phyloP scores from a whole-genome alignment of 2,888 invertebrate genomes.

The Trimorus sp. region DNA sequence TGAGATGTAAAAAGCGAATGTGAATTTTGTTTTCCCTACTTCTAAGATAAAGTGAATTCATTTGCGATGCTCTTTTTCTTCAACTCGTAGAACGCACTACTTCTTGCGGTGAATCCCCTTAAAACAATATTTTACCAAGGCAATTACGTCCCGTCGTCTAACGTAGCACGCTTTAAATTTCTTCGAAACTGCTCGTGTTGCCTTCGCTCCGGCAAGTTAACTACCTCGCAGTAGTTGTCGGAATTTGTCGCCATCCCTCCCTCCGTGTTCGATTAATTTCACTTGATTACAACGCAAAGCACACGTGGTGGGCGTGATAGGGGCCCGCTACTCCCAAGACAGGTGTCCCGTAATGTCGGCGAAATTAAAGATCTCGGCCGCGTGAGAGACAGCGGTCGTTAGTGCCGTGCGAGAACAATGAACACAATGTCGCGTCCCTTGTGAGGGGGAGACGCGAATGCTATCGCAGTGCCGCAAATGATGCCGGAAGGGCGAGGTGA shows the following conservation, averaged over 20 bases:
- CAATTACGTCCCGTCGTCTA: neutral
- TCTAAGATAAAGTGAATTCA: no score
- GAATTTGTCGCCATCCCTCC: neutral
- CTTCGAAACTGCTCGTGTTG: neutral
- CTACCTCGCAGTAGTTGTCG: neutral
- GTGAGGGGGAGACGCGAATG: slow-evolving; percentile 70
- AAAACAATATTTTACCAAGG: slow-evolving; percentile 36
- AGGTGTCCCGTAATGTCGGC: slow-evolving; percentile 71
- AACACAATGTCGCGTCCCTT: slow-evolving; percentile 72
- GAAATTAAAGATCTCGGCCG: slow-evolving; percentile 75
- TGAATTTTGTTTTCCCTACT: no score
- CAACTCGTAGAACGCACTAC: no score
- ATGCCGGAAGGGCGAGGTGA: slow-evolving; percentile 70
- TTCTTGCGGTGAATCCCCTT: neutral
- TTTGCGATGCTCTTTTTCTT: no score
- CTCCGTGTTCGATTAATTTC: neutral
- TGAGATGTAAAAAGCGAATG: no score
- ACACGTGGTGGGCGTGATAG: slow-evolving; percentile 14
- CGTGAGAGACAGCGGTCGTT: slow-evolving; percentile 71
- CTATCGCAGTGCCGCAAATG: slow-evolving; percentile 75
- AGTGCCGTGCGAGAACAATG: slow-evolving; percentile 73
- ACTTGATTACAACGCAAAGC: neutral
- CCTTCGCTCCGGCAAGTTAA: neutral
- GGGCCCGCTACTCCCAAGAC: slow-evolving; percentile 69
- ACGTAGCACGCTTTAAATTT: neutral